These are phyloP conservation scores for Hyppa rectilinea DNA, from an alignment of 2,888 invertebrate genomes.

Conservation along the genomic window DNA sequence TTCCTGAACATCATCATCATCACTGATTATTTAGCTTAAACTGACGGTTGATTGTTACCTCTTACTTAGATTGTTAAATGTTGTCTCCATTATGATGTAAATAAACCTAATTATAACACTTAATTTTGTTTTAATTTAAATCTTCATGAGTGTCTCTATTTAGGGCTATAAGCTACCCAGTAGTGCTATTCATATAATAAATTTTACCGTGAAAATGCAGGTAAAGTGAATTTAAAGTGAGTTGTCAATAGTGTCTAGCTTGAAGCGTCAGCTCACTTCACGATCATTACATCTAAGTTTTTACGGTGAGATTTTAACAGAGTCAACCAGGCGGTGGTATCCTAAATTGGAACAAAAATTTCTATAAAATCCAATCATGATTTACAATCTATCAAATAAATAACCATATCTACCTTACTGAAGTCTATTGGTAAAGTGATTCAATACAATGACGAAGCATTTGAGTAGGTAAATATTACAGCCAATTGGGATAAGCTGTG, in stretches of 20 bases:
- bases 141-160: too few species aligned
- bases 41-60: constrained; percentile 20
- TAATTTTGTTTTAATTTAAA: constrained; percentile 4
- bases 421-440: not conserved
- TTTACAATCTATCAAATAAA: not conserved
- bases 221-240: too few species aligned
- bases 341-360: not conserved
- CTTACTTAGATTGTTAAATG: constrained; percentile 26
- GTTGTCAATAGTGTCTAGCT: too few species aligned
- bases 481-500: too few species aligned
- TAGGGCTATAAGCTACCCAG: too few species aligned
- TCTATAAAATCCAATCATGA: not conserved
- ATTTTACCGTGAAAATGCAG: too few species aligned
- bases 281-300: too few species aligned
- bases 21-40: constrained; percentile 20
- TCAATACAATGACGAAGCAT: not conserved
- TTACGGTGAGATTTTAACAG: too few species aligned
- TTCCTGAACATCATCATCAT: constrained; percentile 64
- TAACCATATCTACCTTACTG: not conserved
- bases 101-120: constrained; percentile 7
- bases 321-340: too few species aligned
- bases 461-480: not conserved
- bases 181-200: too few species aligned
- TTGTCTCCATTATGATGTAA: constrained; percentile 25
- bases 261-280: too few species aligned